Percentiles rank a stretch among this genome's conserved stretches.
Conservation (phyloP, 1,140 invertebrate species). For the Araneus ventricosus region DNA sequence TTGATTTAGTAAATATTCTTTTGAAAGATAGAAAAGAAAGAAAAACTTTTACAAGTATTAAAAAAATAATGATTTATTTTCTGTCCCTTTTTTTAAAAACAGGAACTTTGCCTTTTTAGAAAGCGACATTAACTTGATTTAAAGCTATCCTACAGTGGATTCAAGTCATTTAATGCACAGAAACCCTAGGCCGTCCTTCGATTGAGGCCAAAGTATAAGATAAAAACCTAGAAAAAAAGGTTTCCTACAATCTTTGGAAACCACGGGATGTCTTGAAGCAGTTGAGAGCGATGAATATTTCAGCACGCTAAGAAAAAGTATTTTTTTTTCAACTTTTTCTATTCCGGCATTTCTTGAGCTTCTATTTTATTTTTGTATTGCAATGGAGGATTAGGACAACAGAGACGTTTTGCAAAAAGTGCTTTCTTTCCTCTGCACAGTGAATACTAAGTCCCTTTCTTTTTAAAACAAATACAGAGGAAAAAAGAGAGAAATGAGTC, state of each 20-base stretch:
- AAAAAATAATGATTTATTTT: slow-evolving; percentile 72
- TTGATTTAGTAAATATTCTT: slow-evolving; percentile 54
- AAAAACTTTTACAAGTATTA: slow-evolving; percentile 53
- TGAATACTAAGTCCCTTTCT: slow-evolving; percentile 69
- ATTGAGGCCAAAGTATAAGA: slow-evolving; percentile 71
- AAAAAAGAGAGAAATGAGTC: slow-evolving; percentile 53
- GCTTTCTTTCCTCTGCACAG: slow-evolving; percentile 49
- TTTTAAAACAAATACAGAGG: slow-evolving; percentile 48
- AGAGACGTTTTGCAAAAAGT: slow-evolving; percentile 72
- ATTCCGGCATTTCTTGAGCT: slow-evolving; percentile 38
- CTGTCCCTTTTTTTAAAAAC: slow-evolving; percentile 22
- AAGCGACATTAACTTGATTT: slow-evolving; percentile 73
- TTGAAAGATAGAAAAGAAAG: background rate
- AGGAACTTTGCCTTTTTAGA: slow-evolving; percentile 45
- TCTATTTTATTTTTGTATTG: slow-evolving; percentile 68
- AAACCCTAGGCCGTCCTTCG: slow-evolving; percentile 54
- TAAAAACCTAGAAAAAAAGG: slow-evolving; percentile 60
- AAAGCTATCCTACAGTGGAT: slow-evolving; percentile 69
- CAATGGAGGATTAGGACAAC: slow-evolving; percentile 70
- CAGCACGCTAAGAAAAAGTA: slow-evolving; percentile 66
- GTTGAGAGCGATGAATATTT: slow-evolving; percentile 74
- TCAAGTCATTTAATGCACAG: slow-evolving; percentile 61
- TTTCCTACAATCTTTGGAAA: slow-evolving; percentile 49
- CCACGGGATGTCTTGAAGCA: slow-evolving; percentile 68
- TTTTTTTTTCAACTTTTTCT: slow-evolving; percentile 61